Evolutionary conservation across 2,113 vertebrate genomes (phyloP), one percentile per base, ranked within the genome.

Genomic region (Baryphthengus martii): DNA sequence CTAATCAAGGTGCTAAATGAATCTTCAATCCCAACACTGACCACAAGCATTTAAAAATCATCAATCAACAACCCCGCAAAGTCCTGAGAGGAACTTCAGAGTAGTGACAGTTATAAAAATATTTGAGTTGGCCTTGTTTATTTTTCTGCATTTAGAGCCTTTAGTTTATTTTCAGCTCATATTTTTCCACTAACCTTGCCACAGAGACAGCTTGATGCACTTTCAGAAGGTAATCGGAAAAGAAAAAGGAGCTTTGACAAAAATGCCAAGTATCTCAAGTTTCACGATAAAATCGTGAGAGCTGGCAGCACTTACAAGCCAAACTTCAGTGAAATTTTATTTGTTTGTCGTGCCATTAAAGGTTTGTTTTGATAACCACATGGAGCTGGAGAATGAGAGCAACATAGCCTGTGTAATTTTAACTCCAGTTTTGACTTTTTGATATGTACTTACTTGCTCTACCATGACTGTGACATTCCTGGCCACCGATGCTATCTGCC

Each of bases 361-460:
- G 29, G 29, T 70, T 68, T 62, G 25, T 49, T 76, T 59, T 68
- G 47, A 70, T 61, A 68, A 47, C 16, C 29, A 40, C 35, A 21
- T 18, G 24, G 72, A 82, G 28, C 21, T 39, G 45, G 12, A 20
- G 19, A 52, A 53, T 75, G 53, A 52, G 65, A 61, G 26, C 37
- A 37, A 61, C 23, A 14, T 49, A 52, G 6, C 7, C 31, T 53
- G 19, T 29, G 12, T 39, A 68, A 75, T 75, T n/a, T 49, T 49
- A 55, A 33, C 17, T 58, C 29, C 35, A 40, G 26, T 29, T 92
- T 21, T 45, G 61, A 37, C 11, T 88, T 73, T 63, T 35, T 49
- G 31, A 33, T 44, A 18, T 11, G 44, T 16, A 85, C 97, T 94
- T 96, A 97, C 96, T 96, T 72, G 95, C 92, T 95, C 94, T 93